These are phyloP conservation scores for Adela reaumurella DNA, from an alignment of 2,888 invertebrate species.

Conservation along the genomic window DNA sequence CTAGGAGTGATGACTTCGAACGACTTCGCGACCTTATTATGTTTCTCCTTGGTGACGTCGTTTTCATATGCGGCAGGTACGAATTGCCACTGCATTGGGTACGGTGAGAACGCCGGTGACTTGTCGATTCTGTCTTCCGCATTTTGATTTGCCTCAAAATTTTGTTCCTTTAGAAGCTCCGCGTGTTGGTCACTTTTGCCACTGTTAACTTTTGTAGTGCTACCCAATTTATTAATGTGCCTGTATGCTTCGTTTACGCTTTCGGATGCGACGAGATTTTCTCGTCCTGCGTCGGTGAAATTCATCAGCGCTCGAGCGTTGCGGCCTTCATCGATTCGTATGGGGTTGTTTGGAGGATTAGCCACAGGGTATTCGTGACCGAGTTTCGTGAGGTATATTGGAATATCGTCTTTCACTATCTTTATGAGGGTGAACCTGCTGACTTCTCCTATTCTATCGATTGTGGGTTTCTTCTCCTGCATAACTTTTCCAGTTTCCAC, in stretches of 20 bases:
- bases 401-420: conserved; percentile 59
- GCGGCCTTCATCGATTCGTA: conserved; percentile 47
- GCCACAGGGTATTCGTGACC: conserved; percentile 48
- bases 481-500: conserved; percentile 51
- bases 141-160: conserved; percentile 42
- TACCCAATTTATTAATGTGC: conserved; percentile 26
- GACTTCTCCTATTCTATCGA: conserved; percentile 67
- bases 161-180: conserved; percentile 28
- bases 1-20: conserved; percentile 41
- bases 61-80: conserved; percentile 48
- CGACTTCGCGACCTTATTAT: conserved; percentile 24
- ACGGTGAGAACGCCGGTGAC: conserved; percentile 15
- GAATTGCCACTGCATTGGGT: conserved; percentile 35
- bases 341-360: conserved; percentile 44
- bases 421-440: conserved; percentile 67
- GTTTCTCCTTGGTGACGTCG: conserved; percentile 21
- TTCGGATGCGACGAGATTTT: conserved; percentile 47
- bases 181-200: conserved; percentile 17
- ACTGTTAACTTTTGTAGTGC: conserved; percentile 14
- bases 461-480: conserved; percentile 57
- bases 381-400: conserved; percentile 45
- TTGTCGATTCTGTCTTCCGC: conserved; percentile 26
- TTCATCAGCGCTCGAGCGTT: conserved; percentile 42
- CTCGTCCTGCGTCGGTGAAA: conserved; percentile 34
- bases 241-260: conserved; percentile 49